Percentiles rank a stretch among this genome's conserved stretches.
These are phyloP conservation scores for Fregata magnificens DNA, from an alignment of 2,113 vertebrate species.

Conservation along the genomic window DNA sequence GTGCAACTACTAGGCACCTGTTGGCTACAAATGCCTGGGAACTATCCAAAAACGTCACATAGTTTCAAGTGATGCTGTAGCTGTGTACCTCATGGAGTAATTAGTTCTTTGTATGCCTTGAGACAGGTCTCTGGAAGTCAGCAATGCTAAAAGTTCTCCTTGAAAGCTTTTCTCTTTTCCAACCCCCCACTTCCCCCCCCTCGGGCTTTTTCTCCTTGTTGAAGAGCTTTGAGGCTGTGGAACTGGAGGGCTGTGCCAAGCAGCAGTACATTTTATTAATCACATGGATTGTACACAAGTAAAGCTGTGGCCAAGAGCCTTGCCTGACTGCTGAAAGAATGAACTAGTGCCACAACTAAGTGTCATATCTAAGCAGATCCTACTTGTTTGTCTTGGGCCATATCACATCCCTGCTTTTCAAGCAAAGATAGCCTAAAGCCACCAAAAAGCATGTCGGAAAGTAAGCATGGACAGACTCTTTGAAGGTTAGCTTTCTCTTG, in stretches of 20 bases:
- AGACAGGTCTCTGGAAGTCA: not conserved
- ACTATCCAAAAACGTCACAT: conserved; percentile 16
- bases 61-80: conserved; percentile 20
- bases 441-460: not conserved
- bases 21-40: conserved; percentile 41
- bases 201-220: not conserved
- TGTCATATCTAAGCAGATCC: not conserved
- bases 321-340: not conserved
- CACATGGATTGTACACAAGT: accelerated
- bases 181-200: accelerated
- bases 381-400: not conserved
- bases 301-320: not conserved
- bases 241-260: not conserved
- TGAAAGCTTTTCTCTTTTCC: not conserved
- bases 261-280: not conserved
- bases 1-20: conserved; percentile 37
- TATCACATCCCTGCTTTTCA: not conserved
- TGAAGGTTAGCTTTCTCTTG: not conserved
- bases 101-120: conserved; percentile 1
- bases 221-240: not conserved
- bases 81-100: not conserved
- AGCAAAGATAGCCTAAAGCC: not conserved
- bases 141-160: not conserved
- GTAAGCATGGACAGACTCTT: not conserved
- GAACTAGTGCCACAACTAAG: not conserved